Conservation (phyloP, 2,888 invertebrate genomes). For the Ennomos quercinarius region DNA sequence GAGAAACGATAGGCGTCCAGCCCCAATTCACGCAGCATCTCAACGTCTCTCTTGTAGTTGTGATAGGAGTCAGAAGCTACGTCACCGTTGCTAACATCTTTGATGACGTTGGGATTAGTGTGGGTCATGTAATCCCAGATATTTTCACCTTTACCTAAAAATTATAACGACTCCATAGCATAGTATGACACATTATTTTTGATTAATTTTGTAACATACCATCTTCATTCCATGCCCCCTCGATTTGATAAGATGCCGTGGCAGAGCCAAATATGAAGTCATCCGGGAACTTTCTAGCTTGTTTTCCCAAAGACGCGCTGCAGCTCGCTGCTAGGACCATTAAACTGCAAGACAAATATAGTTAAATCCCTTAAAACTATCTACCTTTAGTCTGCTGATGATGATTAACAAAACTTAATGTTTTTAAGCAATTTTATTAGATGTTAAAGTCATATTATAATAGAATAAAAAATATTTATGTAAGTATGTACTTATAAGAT, state of each 20-base stretch:
- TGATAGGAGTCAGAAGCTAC: constrained; percentile 86
- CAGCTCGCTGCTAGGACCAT: constrained; percentile 33
- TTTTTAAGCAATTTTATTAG: too few relatives aligned
- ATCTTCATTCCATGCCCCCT: constrained; percentile 66
- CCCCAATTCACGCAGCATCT: constrained; percentile 73
- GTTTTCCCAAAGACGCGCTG: constrained; percentile 29
- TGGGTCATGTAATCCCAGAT: constrained; percentile 68
- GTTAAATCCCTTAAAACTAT: too few relatives aligned
- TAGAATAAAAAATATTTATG: too few relatives aligned
- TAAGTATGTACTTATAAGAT: too few relatives aligned
- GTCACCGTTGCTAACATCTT: constrained; percentile 80
- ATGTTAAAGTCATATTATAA: too few relatives aligned
- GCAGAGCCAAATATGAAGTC: constrained; percentile 66
- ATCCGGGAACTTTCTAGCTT: constrained; percentile 57
- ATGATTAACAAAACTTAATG: too few relatives aligned
- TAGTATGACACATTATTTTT: too few relatives aligned
- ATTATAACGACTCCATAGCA: too few relatives aligned
- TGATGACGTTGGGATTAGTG: constrained; percentile 51
- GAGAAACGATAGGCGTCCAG: constrained; percentile 82
- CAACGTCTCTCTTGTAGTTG: constrained; percentile 84
- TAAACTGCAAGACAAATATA: constrained; percentile 34
- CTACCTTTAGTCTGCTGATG: too few relatives aligned
- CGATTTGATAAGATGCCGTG: constrained; percentile 67
- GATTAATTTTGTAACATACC: constrained; percentile 44
- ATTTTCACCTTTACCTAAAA: constrained; percentile 59